These are phyloP conservation scores for Gobionotothen gibberifrons DNA, from an alignment of 2,797 vertebrate genomes.

Conservation along the genomic window DNA sequence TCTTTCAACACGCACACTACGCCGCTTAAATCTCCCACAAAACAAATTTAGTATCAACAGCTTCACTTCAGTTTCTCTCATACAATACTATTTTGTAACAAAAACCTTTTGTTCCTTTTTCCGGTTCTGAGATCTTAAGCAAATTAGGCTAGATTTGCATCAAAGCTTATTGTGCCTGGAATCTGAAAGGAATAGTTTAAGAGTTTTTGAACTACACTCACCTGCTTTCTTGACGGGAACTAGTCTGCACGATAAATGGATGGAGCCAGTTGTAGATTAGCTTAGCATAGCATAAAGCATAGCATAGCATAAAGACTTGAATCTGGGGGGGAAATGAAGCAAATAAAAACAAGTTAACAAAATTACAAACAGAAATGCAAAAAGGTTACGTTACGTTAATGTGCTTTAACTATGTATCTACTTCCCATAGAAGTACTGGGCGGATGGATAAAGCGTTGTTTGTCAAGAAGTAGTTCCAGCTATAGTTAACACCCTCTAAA, in stretches of 20 bases:
- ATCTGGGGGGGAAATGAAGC: background rate
- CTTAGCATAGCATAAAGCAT: background rate
- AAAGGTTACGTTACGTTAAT: background rate
- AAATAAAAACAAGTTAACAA: background rate
- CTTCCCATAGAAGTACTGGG: background rate
- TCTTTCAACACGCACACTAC: constrained; percentile 12
- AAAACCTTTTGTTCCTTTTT: constrained; percentile 11
- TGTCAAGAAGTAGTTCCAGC: background rate
- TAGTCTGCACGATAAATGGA: too few species aligned
- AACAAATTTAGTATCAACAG: constrained; percentile 4
- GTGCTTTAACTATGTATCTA: background rate
- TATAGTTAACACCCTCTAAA: background rate
- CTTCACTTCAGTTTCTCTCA: constrained; percentile 28
- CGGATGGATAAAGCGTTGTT: background rate
- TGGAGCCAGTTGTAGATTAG: background rate
- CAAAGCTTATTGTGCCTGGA: constrained; percentile 20
- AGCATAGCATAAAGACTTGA: background rate
- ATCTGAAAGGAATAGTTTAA: constrained; percentile 10
- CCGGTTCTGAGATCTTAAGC: too few species aligned
- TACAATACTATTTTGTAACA: constrained; percentile 41
- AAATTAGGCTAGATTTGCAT: too few species aligned
- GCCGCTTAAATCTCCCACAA: constrained; percentile 38
- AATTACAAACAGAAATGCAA: background rate
- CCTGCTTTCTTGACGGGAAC: background rate
- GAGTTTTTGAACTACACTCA: constrained; percentile 4